Conservation (phyloP, 1,140 invertebrate species). For the Mactra quadrangularis region DNA sequence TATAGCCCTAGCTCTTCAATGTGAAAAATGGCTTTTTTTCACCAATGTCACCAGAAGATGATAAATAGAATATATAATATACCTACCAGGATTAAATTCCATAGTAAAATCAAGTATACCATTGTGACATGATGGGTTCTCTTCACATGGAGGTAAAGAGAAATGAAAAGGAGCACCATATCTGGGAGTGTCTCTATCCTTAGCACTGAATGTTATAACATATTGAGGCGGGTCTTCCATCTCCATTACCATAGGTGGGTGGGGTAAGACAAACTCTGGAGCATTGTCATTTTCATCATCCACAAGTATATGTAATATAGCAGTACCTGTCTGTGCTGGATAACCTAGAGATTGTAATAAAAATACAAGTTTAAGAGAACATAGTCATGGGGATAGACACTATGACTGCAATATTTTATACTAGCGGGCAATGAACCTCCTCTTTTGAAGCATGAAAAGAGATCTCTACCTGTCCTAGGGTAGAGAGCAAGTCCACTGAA, state of each 20-base stretch:
- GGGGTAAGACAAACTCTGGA: conserved; percentile 96
- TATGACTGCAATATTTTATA: too few relatives aligned
- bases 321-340: conserved; percentile 97
- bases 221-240: conserved; percentile 93
- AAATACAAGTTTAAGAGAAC: too few relatives aligned
- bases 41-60: too few relatives aligned
- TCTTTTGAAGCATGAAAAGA: too few relatives aligned
- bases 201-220: conserved; percentile 94
- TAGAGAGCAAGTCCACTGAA: too few relatives aligned
- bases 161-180: conserved; percentile 77
- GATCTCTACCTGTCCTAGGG: too few relatives aligned
- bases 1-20: too few relatives aligned
- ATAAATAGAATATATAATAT: too few relatives aligned
- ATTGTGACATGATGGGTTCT: conserved; percentile 65
- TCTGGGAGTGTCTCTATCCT: conserved; percentile 86
- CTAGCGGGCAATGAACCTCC: too few relatives aligned
- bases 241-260: conserved; percentile 93
- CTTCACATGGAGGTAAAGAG: conserved; percentile 63
- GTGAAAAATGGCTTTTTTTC: too few relatives aligned
- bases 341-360: conserved; percentile 73
- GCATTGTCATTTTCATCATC: conserved; percentile 97
- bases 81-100: conserved; percentile 72
- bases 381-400: too few relatives aligned
- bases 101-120: conserved; percentile 70
- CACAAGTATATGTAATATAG: conserved; percentile 96